A percentile compares a stretch with the other conserved stretches of the same genome.
Conservation (phyloP, 2,113 vertebrate genomes). For the Polypterus senegalus region DNA sequence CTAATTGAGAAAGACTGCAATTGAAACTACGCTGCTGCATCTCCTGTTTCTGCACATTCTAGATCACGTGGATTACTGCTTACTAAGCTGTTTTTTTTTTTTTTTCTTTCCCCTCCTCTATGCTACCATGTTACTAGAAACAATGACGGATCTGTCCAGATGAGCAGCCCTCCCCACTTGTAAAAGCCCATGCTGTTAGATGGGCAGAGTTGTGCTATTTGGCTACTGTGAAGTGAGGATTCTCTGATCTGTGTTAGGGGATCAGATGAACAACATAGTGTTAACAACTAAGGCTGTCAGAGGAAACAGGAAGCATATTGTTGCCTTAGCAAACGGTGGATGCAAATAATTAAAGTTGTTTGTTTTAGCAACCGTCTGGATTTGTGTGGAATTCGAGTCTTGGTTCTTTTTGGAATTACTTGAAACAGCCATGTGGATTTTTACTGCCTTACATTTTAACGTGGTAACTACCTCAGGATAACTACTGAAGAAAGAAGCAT, state of each 20-base stretch:
- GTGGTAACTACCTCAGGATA: constrained; percentile 14
- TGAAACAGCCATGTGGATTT: neutral
- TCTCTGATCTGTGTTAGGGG: neutral
- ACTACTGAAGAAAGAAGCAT: constrained; percentile 4
- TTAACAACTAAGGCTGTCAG: constrained; percentile 7
- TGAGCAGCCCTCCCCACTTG: constrained; percentile 26
- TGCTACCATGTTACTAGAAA: constrained; percentile 27
- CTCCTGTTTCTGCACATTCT: constrained; percentile 16
- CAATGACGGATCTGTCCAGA: constrained; percentile 34
- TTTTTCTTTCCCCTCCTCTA: constrained; percentile 1
- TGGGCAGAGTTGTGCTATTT: constrained; percentile 24
- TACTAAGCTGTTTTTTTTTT: constrained; percentile 24
- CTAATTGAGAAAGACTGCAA: neutral
- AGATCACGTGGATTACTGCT: constrained; percentile 33
- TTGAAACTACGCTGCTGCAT: constrained; percentile 18
- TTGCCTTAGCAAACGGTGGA: constrained; percentile 21
- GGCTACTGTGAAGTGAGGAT: constrained; percentile 8
- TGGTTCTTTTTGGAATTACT: neutral
- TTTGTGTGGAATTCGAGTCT: constrained; percentile 17
- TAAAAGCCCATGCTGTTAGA: constrained; percentile 35
- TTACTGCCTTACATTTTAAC: constrained; percentile 8
- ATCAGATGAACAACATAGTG: constrained; percentile 2
- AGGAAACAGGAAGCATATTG: constrained; percentile 19
- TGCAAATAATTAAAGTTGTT: constrained; percentile 20
- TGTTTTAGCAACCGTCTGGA: constrained; percentile 29